A percentile compares a stretch with the other conserved stretches of the same genome.
Conservation (phyloP, 2,113 vertebrate species). For the Barbus barbus region DNA sequence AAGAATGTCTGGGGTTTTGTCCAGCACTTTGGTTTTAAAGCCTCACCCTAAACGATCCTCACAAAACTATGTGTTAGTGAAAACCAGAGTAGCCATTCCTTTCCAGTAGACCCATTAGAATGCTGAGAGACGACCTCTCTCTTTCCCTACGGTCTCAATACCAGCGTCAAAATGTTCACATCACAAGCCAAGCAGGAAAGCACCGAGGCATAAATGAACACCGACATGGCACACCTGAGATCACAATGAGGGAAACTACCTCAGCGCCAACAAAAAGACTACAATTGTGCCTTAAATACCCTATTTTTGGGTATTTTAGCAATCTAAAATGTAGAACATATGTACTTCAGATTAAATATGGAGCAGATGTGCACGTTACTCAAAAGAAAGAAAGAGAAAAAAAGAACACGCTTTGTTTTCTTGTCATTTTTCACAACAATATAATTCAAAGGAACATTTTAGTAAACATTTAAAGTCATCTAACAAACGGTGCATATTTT, state of each 20-base stretch:
- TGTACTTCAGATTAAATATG: neutral
- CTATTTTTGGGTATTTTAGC: neutral
- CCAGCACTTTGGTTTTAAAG: conserved; percentile 4
- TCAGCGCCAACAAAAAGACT: neutral
- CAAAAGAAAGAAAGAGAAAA: too few species aligned
- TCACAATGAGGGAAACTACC: neutral
- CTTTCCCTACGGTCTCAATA: conserved; percentile 21
- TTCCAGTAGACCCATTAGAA: conserved; percentile 29
- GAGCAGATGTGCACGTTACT: conserved; percentile 2
- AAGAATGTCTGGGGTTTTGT: conserved; percentile 17
- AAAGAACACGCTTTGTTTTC: too few species aligned
- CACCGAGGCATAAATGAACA: conserved; percentile 21
- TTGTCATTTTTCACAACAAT: neutral
- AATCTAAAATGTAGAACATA: neutral
- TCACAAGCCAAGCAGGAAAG: conserved; percentile 20
- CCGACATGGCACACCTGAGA: conserved; percentile 14
- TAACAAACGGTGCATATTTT: neutral
- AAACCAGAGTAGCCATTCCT: neutral
- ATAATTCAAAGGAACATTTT: neutral
- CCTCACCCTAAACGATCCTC: conserved; percentile 11
- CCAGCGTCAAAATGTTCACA: conserved; percentile 20
- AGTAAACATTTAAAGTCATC: neutral
- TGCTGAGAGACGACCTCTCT: neutral
- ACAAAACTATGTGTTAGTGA: neutral
- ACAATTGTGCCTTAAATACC: neutral